Evolutionary conservation across 2,888 invertebrate genomes (phyloP).

Genomic region (Toxonevra muliebris): DNA sequence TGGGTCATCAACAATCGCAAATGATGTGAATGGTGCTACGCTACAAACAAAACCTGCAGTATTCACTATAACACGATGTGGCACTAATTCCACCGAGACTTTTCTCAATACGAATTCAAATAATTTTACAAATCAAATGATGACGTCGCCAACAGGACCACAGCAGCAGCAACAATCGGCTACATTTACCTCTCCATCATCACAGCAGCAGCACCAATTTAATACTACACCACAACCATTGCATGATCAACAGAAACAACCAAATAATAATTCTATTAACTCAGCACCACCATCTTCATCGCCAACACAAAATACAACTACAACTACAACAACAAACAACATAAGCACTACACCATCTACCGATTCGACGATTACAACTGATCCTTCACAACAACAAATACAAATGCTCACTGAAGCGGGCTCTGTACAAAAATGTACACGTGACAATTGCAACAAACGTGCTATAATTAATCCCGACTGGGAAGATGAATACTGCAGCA

Average conservation of each 20-base stretch:
- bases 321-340: conserved; percentile 1
- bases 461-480: conserved; percentile 92
- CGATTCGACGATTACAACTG: neutral
- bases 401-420: conserved; percentile 53
- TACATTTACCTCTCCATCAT: conserved; percentile 13
- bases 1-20: conserved; percentile 7
- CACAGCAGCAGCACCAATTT: conserved; percentile 7
- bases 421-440: conserved; percentile 73
- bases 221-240: conserved; percentile 20
- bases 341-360: neutral
- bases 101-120: too few relatives aligned
- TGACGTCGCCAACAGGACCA: neutral
- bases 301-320: neutral
- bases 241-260: conserved; percentile 27
- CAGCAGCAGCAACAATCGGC: conserved; percentile 29
- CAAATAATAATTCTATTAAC: conserved; percentile 4
- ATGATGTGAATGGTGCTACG: neutral
- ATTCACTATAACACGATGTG: conserved; percentile 34
- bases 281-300: neutral
- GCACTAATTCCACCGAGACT: neutral
- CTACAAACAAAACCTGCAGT: conserved; percentile 35
- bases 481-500: conserved; percentile 97
- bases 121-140: too few relatives aligned
- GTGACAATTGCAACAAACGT: conserved; percentile 89
- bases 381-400: conserved; percentile 34